Evolutionary conservation across 2,888 invertebrate species (phyloP).

Genomic region (Diaphora mendica): DNA sequence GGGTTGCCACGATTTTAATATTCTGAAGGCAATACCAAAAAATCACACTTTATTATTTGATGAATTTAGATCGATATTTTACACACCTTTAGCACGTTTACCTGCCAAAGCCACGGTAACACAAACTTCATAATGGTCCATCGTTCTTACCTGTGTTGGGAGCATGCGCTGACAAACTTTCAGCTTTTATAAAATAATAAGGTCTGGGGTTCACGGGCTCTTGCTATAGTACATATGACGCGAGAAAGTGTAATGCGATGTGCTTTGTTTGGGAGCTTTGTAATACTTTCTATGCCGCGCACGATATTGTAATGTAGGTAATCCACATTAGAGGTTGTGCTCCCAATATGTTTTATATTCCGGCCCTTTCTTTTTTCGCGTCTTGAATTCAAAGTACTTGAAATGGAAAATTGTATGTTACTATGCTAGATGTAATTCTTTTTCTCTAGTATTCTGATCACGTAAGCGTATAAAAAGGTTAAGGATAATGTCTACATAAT

Average conservation of each 20-base stretch:
- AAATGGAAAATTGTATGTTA: constrained; percentile 11
- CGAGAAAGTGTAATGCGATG: constrained; percentile 70
- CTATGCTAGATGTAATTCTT: not conserved
- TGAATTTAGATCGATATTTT: too few species aligned
- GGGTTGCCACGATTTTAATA: too few species aligned
- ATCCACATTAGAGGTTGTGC: constrained; percentile 63
- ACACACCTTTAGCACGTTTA: too few species aligned
- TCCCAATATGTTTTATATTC: constrained; percentile 54
- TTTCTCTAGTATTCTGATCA: constrained; percentile 1
- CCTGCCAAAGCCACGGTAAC: too few species aligned
- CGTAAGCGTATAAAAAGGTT: not conserved
- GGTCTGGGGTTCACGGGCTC: too few species aligned
- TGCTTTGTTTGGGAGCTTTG: constrained; percentile 62
- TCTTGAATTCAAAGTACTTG: constrained; percentile 48
- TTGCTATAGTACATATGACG: constrained; percentile 49
- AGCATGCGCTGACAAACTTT: too few species aligned
- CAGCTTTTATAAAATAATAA: too few species aligned
- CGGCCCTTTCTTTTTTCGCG: constrained; percentile 68
- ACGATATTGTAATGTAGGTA: constrained; percentile 57
- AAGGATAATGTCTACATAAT: not conserved
- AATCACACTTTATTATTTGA: too few species aligned
- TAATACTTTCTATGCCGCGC: constrained; percentile 62
- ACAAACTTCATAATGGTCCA: too few species aligned
- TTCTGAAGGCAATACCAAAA: too few species aligned
- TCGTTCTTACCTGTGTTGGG: too few species aligned